These are phyloP conservation scores for Megalurothrips usitatus DNA, from an alignment of 2,888 invertebrate genomes.

Conservation along the genomic window DNA sequence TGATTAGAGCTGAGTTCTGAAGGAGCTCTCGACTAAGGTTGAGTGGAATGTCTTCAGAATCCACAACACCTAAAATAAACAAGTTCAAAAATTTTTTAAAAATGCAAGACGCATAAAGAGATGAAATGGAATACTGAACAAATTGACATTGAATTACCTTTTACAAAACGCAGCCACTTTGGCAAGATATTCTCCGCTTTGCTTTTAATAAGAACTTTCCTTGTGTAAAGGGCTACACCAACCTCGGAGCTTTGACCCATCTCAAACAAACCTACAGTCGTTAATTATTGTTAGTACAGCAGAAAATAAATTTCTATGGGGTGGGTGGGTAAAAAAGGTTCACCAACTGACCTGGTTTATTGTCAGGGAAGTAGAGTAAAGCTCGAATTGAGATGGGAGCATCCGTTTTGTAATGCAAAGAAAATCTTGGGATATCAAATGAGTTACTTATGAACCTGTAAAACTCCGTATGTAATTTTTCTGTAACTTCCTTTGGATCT, in stretches of 20 bases:
- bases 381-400: slow-evolving; percentile 88
- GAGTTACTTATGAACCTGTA: slow-evolving; percentile 84
- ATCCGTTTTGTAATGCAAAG: slow-evolving; percentile 88
- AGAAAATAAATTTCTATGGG: slow-evolving; percentile 30
- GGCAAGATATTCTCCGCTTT: slow-evolving; percentile 87
- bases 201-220: slow-evolving; percentile 88
- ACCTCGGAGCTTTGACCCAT: slow-evolving; percentile 78
- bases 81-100: slow-evolving; percentile 29
- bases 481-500: slow-evolving; percentile 81
- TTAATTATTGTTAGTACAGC: neutral
- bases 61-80: slow-evolving; percentile 71
- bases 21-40: slow-evolving; percentile 93
- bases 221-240: slow-evolving; percentile 84
- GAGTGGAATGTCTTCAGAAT: slow-evolving; percentile 96
- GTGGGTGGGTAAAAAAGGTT: slow-evolving; percentile 24
- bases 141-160: slow-evolving; percentile 54
- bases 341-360: slow-evolving; percentile 60
- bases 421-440: slow-evolving; percentile 83
- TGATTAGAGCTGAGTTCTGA: slow-evolving; percentile 88
- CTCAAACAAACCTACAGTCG: slow-evolving; percentile 70
- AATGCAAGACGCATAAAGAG: slow-evolving; percentile 22
- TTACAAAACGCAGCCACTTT: slow-evolving; percentile 91
- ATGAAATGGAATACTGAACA: slow-evolving; percentile 19
- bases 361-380: slow-evolving; percentile 88
- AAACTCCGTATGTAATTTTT: slow-evolving; percentile 86